phyloP scores from a whole-genome alignment of 2,113 vertebrate species.

The Alouatta palliata region DNA sequence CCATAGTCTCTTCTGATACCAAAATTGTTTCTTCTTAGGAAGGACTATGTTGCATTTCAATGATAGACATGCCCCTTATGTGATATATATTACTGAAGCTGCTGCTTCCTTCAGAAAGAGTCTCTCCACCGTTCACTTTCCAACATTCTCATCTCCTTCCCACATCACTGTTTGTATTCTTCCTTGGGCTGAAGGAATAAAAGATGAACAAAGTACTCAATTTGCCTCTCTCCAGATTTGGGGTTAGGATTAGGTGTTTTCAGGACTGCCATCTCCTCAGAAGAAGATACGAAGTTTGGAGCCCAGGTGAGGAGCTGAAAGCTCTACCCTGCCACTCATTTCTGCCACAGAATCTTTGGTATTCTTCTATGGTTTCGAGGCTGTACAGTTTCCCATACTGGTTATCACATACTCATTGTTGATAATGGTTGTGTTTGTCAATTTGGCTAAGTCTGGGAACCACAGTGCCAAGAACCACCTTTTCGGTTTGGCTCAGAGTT shows the following conservation, averaged over 20 bases:
- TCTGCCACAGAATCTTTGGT: not conserved
- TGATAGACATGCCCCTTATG: rapidly evolving
- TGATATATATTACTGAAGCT: not conserved
- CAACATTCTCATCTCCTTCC: too few species aligned
- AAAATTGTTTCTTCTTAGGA: not conserved
- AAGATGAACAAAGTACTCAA: not conserved
- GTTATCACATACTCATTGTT: not conserved
- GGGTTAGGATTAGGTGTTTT: not conserved
- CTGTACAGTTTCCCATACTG: not conserved
- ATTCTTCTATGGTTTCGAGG: not conserved
- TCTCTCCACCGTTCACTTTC: not conserved
- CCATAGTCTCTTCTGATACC: not conserved
- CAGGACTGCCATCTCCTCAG: not conserved
- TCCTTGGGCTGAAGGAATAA: not conserved
- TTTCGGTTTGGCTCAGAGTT: not conserved
- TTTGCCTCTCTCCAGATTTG: not conserved
- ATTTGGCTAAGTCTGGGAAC: not conserved
- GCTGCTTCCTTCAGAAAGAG: not conserved
- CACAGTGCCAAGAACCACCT: not conserved
- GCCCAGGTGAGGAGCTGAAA: not conserved
- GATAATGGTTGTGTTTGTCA: not conserved
- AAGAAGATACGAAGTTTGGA: not conserved
- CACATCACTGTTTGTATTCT: not conserved
- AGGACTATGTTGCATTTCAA: not conserved
- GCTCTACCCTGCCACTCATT: not conserved